A percentile compares a stretch with the other conserved stretches of the same genome.
These are phyloP conservation scores for Ormyrus thymus DNA, from an alignment of 2,888 invertebrate genomes.

Conservation along the genomic window DNA sequence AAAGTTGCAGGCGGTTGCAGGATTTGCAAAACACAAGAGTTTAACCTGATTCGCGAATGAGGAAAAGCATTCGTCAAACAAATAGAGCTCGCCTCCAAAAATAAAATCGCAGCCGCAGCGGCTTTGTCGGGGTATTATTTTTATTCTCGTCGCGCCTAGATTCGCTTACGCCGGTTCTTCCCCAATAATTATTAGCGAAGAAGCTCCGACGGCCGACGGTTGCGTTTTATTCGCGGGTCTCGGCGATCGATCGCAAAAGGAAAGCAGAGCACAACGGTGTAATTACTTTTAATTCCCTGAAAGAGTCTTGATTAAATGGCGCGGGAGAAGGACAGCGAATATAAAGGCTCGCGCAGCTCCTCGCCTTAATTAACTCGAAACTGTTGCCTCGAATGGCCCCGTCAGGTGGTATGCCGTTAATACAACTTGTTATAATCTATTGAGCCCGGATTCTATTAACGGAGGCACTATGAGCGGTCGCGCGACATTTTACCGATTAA, in stretches of 20 bases:
- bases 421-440: constrained; percentile 56
- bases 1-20: too few species aligned
- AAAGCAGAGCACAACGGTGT: constrained; percentile 60
- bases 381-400: constrained; percentile 56
- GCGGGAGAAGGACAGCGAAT: constrained; percentile 47
- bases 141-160: not conserved
- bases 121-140: too few species aligned
- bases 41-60: not conserved
- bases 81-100: not conserved
- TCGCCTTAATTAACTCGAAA: constrained; percentile 65
- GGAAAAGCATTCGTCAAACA: not conserved
- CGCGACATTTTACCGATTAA: constrained; percentile 24
- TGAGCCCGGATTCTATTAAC: constrained; percentile 51
- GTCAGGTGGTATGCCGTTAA: constrained; percentile 50
- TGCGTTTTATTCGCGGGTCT: constrained; percentile 11
- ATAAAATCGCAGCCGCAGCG: not conserved
- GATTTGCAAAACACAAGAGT: too few species aligned
- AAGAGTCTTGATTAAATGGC: constrained; percentile 63
- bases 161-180: not conserved
- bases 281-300: constrained; percentile 63
- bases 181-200: constrained; percentile 45
- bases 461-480: constrained; percentile 21
- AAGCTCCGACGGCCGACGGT: not conserved
- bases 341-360: constrained; percentile 56
- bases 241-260: constrained; percentile 58